Evolutionary conservation across 2,113 vertebrate species (phyloP), one percentile per base, ranked within the genome.

Genomic region (Himantopus leucocephalus): DNA sequence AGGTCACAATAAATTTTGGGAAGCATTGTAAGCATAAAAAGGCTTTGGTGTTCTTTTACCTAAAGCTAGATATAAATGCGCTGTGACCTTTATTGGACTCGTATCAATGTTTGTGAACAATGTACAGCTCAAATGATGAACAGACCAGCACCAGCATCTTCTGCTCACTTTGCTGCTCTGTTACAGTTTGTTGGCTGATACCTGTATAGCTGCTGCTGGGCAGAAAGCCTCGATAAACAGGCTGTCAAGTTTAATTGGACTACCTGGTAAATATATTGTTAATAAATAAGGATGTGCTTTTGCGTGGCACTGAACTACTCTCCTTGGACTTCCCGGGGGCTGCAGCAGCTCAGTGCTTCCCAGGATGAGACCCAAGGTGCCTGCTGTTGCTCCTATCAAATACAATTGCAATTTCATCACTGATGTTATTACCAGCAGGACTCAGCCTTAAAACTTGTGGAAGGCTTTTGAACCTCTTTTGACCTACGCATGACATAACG

Each of bases 1-100:
- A 97, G 94, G 88, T 93, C 94, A 96, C 72, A 66, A 85, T 95
- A 91, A 94, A 95, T 92, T 96, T 89, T 53, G 66, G 48, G 45
- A 91, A 88, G 73, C 86, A 37, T n/a, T 75, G 79, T 92, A 91
- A 94, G 90, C 85, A 74, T 77, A 87, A 92, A 96, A 85, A 72
- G 35, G 37, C 43, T 67, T 90, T 50, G 23, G 21, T 80, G 52
- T 97, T 97, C 76, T 96, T 96, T 96, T 62, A 88, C 63, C 92
- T 74, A 67, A 88, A 76, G 78, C 91, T 88, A 64, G 90, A 64
- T 66, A 41, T 77, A 82, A 95, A 90, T 66, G 55, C 9, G 23
- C 64, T 90, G 5, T 94, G 94, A 94, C 93, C 92, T 96, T 97
- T 97, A 92, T 23, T 96, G 90, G 70, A 79, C 66, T 92, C 9